Conservation (phyloP, 2,888 invertebrate genomes). For the Dorcus hopei region DNA sequence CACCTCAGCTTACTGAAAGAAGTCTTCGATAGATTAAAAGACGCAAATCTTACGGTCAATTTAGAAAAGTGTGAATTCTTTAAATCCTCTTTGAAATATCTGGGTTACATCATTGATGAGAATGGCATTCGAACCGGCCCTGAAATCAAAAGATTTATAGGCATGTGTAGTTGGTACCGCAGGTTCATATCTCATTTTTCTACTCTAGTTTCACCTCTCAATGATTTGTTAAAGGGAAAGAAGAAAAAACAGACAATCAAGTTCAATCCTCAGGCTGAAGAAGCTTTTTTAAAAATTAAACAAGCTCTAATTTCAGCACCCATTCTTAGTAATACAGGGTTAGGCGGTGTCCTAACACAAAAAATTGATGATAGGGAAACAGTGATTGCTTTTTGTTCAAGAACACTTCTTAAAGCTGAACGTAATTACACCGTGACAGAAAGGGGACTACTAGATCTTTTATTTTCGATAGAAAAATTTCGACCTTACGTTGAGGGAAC, state of each 20-base stretch:
- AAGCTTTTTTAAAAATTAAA: slow-evolving; percentile 23
- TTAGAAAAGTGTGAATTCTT: slow-evolving; percentile 30
- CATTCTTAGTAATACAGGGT: slow-evolving; percentile 22
- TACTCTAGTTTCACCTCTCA: neutral
- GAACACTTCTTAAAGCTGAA: slow-evolving; percentile 13
- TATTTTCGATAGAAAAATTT: slow-evolving; percentile 21
- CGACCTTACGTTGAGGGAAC: slow-evolving; percentile 24
- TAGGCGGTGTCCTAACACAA: slow-evolving; percentile 29
- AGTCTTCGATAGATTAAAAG: no score
- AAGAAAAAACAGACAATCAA: no score
- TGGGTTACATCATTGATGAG: slow-evolving; percentile 10
- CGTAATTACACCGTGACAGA: slow-evolving; percentile 18
- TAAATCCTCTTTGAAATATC: slow-evolving; percentile 20
- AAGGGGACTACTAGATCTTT: slow-evolving; percentile 16
- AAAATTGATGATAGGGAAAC: slow-evolving; percentile 18
- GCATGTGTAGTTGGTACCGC: neutral
- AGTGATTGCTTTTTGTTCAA: slow-evolving; percentile 21
- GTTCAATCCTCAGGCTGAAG: no score
- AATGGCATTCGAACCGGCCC: neutral
- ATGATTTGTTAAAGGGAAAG: no score
- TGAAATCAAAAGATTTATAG: no score
- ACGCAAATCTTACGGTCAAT: slow-evolving; percentile 10
- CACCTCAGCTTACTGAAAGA: no score
- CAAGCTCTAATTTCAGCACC: slow-evolving; percentile 25
- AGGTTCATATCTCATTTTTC: neutral